phyloP scores from a whole-genome alignment of 35 echinoderm and acorn worm species.

The Apostichopus parvimensis region DNA sequence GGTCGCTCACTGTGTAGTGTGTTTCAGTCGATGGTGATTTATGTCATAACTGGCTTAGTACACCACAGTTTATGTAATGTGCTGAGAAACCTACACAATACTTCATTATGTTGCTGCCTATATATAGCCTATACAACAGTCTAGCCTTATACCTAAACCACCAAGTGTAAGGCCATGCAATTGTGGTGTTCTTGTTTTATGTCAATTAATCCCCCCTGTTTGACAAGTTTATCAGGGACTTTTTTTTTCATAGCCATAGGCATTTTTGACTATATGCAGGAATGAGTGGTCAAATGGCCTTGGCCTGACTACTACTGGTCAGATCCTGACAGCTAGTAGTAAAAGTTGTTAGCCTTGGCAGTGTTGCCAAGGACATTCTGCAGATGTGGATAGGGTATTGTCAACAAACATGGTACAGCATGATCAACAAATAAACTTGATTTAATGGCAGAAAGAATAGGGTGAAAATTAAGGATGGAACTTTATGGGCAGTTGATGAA shows the following conservation, averaged over 20 bases:
- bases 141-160: no score
- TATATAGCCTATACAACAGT: no score
- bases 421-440: constrained; percentile 36
- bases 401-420: constrained; percentile 25
- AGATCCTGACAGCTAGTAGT: background rate
- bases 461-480: background rate
- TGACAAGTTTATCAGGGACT: constrained; percentile 37
- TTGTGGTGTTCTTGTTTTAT: constrained; percentile 12
- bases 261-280: constrained; percentile 25
- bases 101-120: no score
- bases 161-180: no score
- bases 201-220: constrained; percentile 47
- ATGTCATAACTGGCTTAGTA: no score
- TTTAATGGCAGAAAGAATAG: background rate
- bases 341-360: constrained; percentile 5
- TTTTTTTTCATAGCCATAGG: constrained; percentile 24
- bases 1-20: no score
- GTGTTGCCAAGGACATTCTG: constrained; percentile 18
- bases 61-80: no score
- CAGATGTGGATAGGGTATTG: constrained; percentile 9
- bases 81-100: no score
- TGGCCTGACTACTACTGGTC: background rate
- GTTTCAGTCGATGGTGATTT: no score
- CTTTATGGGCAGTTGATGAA: no score
- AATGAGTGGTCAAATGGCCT: constrained; percentile 35